phyloP scores from a whole-genome alignment of 2,113 vertebrate genomes.

The Sorex araneus region DNA sequence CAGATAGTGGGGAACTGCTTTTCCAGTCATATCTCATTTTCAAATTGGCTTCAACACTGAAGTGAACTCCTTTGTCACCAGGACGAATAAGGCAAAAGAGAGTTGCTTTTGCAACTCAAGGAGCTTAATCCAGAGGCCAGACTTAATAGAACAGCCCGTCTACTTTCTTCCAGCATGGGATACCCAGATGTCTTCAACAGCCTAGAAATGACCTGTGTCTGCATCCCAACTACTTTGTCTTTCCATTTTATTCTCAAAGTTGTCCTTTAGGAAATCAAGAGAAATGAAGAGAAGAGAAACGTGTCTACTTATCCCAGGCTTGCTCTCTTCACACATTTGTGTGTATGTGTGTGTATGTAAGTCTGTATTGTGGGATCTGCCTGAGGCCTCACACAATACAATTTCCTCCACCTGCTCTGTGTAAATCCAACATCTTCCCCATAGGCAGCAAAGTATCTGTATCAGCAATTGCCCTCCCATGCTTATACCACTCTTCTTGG shows the following conservation, averaged over 20 bases:
- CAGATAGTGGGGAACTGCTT: neutral
- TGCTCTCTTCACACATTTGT: slow-evolving; percentile 27
- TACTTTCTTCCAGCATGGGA: neutral
- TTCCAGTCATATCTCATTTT: neutral
- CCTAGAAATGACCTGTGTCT: neutral
- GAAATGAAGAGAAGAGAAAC: slow-evolving; percentile 60
- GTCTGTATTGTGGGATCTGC: neutral
- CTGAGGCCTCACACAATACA: neutral
- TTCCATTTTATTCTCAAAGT: slow-evolving; percentile 8
- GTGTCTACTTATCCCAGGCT: slow-evolving; percentile 46
- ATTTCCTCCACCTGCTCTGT: neutral
- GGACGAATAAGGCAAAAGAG: neutral
- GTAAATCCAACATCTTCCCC: neutral
- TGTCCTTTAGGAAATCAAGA: too few species aligned
- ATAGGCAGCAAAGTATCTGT: neutral
- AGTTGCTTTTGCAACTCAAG: neutral
- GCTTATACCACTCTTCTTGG: too few species aligned
- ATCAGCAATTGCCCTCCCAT: neutral
- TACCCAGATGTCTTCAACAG: neutral
- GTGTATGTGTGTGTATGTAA: neutral
- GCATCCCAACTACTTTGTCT: slow-evolving; percentile 8
- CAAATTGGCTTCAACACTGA: neutral
- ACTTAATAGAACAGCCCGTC: neutral
- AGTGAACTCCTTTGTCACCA: slow-evolving; percentile 21
- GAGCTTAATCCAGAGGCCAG: neutral